Percentiles rank a stretch among this genome's conserved stretches.
These are phyloP conservation scores for Asobara japonica DNA, from an alignment of 1,140 invertebrate genomes.

Conservation along the genomic window DNA sequence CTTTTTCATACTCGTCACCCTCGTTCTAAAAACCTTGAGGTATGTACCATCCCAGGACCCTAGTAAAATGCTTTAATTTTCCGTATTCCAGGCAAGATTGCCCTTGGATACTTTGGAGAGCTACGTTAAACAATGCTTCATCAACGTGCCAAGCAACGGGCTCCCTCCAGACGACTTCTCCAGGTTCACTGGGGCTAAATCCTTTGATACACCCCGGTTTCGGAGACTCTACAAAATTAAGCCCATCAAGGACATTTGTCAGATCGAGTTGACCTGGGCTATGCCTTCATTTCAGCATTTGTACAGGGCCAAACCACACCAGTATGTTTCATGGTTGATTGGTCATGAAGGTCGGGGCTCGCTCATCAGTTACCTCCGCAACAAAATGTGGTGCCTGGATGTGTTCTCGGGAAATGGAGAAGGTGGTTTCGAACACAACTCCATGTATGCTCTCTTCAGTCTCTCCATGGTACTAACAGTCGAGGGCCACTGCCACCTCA, in stretches of 20 bases:
- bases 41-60: too few species aligned
- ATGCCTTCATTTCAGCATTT: slow-evolving; percentile 78
- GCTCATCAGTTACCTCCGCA: slow-evolving; percentile 82
- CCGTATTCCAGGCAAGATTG: slow-evolving; percentile 83
- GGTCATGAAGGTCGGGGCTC: slow-evolving; percentile 91
- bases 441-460: slow-evolving; percentile 78
- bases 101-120: slow-evolving; percentile 79
- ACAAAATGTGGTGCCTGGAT: slow-evolving; percentile 86
- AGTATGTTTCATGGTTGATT: slow-evolving; percentile 84
- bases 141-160: slow-evolving; percentile 72
- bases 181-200: slow-evolving; percentile 58
- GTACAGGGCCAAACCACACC: slow-evolving; percentile 81
- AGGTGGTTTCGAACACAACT: slow-evolving; percentile 79
- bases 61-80: too few species aligned
- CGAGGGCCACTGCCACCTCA: slow-evolving; percentile 77
- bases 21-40: too few species aligned
- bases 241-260: slow-evolving; percentile 78
- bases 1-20: too few species aligned
- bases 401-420: slow-evolving; percentile 80
- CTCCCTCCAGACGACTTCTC: slow-evolving; percentile 72
- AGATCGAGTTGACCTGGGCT: slow-evolving; percentile 82
- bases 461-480: slow-evolving; percentile 82
- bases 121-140: slow-evolving; percentile 73
- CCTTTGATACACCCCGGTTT: slow-evolving; percentile 75
- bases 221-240: slow-evolving; percentile 81